Evolutionary conservation across 2,797 vertebrate species (phyloP).

Genomic region (Borostomias antarcticus): DNA sequence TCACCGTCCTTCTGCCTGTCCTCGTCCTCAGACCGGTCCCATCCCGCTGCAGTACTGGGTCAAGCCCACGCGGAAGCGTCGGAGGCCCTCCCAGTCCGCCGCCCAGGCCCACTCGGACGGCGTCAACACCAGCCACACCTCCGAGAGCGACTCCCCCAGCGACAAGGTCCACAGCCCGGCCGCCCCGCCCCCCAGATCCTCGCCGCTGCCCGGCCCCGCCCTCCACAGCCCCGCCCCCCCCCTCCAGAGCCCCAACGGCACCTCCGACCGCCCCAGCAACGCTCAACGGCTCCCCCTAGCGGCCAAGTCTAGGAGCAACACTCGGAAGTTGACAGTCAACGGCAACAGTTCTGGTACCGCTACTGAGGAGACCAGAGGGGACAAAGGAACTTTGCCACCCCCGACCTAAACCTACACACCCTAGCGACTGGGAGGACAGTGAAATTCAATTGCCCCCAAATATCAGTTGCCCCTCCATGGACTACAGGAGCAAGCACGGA

Average conservation of each 20-base stretch:
- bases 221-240: slow-evolving; percentile 64
- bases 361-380: slow-evolving; percentile 65
- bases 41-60: slow-evolving; percentile 94
- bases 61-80: slow-evolving; percentile 86
- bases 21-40: slow-evolving; percentile 84
- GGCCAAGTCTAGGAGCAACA: slow-evolving; percentile 63
- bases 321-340: slow-evolving; percentile 89
- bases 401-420: slow-evolving; percentile 58
- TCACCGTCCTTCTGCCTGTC: slow-evolving; percentile 9
- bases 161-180: slow-evolving; percentile 90
- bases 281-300: slow-evolving; percentile 76
- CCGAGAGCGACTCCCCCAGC: slow-evolving; percentile 93
- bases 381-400: slow-evolving; percentile 66
- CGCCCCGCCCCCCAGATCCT: slow-evolving; percentile 79
- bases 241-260: slow-evolving; percentile 71
- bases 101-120: slow-evolving; percentile 79
- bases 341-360: slow-evolving; percentile 71
- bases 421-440: slow-evolving; percentile 64
- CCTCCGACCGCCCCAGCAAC: slow-evolving; percentile 68
- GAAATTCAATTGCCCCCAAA: slow-evolving; percentile 57
- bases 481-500: slow-evolving; percentile 42
- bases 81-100: slow-evolving; percentile 65
- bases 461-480: slow-evolving; percentile 26
- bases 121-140: slow-evolving; percentile 84
- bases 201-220: slow-evolving; percentile 64